phyloP scores from a whole-genome alignment of 2,888 invertebrate genomes.

The Drosophila limbata region DNA sequence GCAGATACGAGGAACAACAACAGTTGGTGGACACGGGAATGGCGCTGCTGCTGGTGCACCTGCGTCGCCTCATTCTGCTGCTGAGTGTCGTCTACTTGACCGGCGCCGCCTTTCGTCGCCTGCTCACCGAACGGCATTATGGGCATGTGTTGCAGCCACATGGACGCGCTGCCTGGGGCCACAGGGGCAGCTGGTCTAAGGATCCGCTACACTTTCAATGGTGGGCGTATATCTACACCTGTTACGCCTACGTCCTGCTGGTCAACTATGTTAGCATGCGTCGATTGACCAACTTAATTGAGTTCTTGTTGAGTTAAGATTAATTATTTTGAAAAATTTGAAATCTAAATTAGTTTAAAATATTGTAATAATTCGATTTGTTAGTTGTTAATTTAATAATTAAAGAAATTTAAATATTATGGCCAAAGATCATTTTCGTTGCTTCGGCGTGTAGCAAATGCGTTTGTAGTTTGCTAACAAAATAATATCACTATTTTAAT shows the following conservation, averaged over 20 bases:
- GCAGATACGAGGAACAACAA: not conserved
- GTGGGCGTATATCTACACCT: constrained; percentile 84
- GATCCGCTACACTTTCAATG: constrained; percentile 83
- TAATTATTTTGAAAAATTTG: not conserved
- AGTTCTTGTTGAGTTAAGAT: constrained; percentile 73
- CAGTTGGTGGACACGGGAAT: constrained; percentile 54
- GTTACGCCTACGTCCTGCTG: constrained; percentile 81
- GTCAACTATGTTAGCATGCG: constrained; percentile 81
- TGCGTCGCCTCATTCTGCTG: constrained; percentile 84
- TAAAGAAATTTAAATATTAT: not conserved
- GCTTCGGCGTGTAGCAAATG: too few relatives aligned
- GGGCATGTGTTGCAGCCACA: constrained; percentile 74
- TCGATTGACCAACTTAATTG: constrained; percentile 78
- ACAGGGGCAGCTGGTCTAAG: constrained; percentile 50
- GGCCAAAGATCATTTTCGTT: too few relatives aligned
- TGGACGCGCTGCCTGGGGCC: constrained; percentile 53
- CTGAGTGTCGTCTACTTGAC: constrained; percentile 84
- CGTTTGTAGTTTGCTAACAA: too few relatives aligned
- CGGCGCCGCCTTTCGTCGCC: constrained; percentile 81
- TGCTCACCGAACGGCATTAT: constrained; percentile 79
- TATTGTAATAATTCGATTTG: not conserved
- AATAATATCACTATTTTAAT: too few relatives aligned
- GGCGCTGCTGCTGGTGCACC: constrained; percentile 83
- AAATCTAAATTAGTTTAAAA: not conserved
- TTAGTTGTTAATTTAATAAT: not conserved